Base-by-base conservation (phyloP, 2,888 invertebrate genomes). In the Tubulanus polymorphus region DNA sequence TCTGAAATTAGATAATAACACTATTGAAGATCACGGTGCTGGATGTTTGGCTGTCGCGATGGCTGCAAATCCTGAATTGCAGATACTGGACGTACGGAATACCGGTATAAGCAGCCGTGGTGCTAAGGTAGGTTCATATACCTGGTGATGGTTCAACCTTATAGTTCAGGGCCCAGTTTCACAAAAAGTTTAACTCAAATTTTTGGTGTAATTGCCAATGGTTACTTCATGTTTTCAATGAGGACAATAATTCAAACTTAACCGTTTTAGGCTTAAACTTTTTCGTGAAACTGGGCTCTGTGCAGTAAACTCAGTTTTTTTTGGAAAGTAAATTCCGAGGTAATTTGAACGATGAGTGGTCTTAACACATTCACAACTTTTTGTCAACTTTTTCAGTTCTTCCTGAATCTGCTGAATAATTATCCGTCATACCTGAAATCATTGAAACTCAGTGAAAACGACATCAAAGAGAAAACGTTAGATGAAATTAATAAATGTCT, bases 1-100 rank as follows among this genome's bases (percentile, higher is more conserved):
- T 29, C 63, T 75, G 12, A 66, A 67, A 52, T 51, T 75, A 3
- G 75, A 75, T 53, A 75, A 72, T 61, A 75, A 75, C 56, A 60
- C 60, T 1, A 56, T 75, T 1, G 73, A 71, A 8, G 71, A 75
- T 57, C 58, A 66, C 18, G 67, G 69, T 1, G 71, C 69, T 1
- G 64, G 66, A 30, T 72, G 72, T 54, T 32, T 75, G 3, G 56
- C 72, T n/a, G 67, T 66, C 1, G 72, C 65, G 3, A 55, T 74
- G 10, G 66, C 71, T 6, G 64, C 70, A n/a, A 59, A 63, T 30
- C 61, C 64, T n/a, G 59, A 61, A n/a, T 55, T 75, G 5, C 64
- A 72, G 52, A 57, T 65, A 0, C 57, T 75, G 26, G 75, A 75
- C 56, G 53, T 75, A 55, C 74, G 75, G 55, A 66, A 69, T 3